Evolutionary conservation across 2,797 vertebrate genomes (phyloP).

Genomic region (Onychomys arenicola): DNA sequence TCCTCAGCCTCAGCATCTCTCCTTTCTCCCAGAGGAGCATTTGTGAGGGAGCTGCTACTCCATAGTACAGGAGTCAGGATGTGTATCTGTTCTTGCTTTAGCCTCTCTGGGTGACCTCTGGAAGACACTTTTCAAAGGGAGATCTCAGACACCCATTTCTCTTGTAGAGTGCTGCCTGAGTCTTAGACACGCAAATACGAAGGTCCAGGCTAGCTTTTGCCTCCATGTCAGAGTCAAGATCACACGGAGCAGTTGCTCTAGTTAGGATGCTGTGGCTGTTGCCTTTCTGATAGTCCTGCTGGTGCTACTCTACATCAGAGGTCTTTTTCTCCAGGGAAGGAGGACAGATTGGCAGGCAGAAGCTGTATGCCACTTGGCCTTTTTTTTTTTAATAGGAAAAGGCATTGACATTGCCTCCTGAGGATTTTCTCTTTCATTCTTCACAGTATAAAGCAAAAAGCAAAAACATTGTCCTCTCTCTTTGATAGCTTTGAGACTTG

Average conservation of each 20-base stretch:
- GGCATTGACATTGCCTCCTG: not conserved
- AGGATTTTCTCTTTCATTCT: constrained; percentile 37
- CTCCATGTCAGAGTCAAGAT: not conserved
- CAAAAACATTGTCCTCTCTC: not conserved
- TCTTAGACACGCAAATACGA: not conserved
- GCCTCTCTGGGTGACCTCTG: not conserved
- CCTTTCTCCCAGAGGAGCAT: not conserved
- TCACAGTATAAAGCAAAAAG: constrained; percentile 24
- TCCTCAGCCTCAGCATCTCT: not conserved
- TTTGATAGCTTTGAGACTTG: constrained; percentile 15
- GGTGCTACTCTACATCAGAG: not conserved
- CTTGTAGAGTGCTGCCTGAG: constrained; percentile 4
- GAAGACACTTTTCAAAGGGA: constrained; percentile 15
- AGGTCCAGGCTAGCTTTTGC: not conserved
- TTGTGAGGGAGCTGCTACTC: not conserved
- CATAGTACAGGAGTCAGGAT: not conserved
- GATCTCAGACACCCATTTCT: not conserved
- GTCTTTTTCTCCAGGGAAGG: not conserved
- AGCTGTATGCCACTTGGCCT: not conserved
- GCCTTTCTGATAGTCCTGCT: not conserved
- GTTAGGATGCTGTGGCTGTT: constrained; percentile 8
- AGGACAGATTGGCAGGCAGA: not conserved
- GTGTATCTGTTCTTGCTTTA: constrained; percentile 15
- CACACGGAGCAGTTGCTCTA: not conserved
- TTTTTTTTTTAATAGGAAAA: not conserved